Evolutionary conservation across 2,888 invertebrate species (phyloP).

Genomic region (Cloeon dipterum): DNA sequence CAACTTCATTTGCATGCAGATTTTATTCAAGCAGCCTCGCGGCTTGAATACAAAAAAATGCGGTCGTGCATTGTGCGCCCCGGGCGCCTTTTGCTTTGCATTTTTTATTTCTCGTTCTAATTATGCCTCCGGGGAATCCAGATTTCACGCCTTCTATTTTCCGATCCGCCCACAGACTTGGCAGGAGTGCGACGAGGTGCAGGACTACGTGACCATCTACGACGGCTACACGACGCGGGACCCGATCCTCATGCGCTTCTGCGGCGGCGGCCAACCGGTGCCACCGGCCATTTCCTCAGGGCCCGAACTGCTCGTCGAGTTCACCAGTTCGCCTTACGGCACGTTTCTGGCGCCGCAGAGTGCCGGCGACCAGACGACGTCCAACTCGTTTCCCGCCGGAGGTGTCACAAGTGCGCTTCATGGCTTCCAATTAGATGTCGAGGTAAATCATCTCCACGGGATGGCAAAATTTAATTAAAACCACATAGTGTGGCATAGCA

Average conservation of each 20-base stretch:
- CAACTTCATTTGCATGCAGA: too few relatives aligned
- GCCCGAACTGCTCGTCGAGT: slow-evolving; percentile 69
- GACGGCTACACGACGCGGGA: slow-evolving; percentile 74
- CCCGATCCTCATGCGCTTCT: slow-evolving; percentile 71
- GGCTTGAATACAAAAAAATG: too few relatives aligned
- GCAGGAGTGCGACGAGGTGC: slow-evolving; percentile 66
- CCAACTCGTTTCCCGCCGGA: not conserved
- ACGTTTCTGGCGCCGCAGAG: slow-evolving; percentile 34
- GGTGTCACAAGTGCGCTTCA: slow-evolving; percentile 28
- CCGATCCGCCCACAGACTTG: slow-evolving; percentile 38
- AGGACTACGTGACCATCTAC: slow-evolving; percentile 72
- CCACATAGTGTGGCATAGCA: too few relatives aligned
- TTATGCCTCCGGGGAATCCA: too few relatives aligned
- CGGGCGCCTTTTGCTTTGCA: too few relatives aligned
- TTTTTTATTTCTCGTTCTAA: too few relatives aligned
- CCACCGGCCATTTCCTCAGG: slow-evolving; percentile 72
- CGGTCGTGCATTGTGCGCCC: too few relatives aligned
- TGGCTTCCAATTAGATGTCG: slow-evolving; percentile 75
- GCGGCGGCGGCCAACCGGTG: slow-evolving; percentile 68
- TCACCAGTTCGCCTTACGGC: slow-evolving; percentile 72
- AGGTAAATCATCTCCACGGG: slow-evolving; percentile 2
- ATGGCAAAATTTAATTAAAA: too few relatives aligned
- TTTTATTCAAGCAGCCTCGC: too few relatives aligned
- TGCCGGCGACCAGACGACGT: slow-evolving; percentile 5
- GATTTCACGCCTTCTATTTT: too few relatives aligned